Evolutionary conservation across 2,888 invertebrate species (phyloP).

Genomic region (Brachycybe producta): DNA sequence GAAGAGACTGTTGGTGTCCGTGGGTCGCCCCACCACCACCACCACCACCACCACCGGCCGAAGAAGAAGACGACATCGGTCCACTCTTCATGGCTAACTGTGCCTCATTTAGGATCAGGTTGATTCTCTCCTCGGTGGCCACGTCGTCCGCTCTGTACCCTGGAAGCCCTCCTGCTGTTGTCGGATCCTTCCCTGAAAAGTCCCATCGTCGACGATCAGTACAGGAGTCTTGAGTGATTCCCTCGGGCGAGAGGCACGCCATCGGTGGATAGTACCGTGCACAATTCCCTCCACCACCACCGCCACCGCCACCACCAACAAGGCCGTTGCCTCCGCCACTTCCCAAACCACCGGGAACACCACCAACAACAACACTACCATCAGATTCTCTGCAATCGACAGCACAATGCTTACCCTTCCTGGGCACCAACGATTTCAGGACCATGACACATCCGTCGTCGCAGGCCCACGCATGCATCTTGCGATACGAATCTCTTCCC

Average conservation of each 20-base stretch:
- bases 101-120: conserved; percentile 84
- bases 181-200: conserved; percentile 65
- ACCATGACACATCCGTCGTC: conserved; percentile 94
- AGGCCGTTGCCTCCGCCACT: neutral
- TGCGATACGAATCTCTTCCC: conserved; percentile 95
- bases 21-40: neutral
- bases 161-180: conserved; percentile 46
- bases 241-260: conserved; percentile 7
- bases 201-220: conserved; percentile 12
- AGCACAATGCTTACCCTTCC: conserved; percentile 57
- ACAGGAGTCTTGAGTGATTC: conserved; percentile 32
- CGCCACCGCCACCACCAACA: conserved; percentile 3
- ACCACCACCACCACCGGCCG: neutral
- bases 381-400: too few relatives aligned
- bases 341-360: neutral
- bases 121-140: conserved; percentile 79
- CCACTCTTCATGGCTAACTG: conserved; percentile 66
- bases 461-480: conserved; percentile 99
- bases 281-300: neutral
- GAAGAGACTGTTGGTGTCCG: neutral
- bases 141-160: conserved; percentile 39
- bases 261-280: neutral
- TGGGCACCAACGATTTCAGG: conserved; percentile 93
- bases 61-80: neutral
- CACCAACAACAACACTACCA: neutral